Percentiles rank a stretch among this genome's conserved stretches.
These are phyloP conservation scores for Acyrthosiphon pisum DNA, from an alignment of 1,140 invertebrate species.

Conservation along the genomic window DNA sequence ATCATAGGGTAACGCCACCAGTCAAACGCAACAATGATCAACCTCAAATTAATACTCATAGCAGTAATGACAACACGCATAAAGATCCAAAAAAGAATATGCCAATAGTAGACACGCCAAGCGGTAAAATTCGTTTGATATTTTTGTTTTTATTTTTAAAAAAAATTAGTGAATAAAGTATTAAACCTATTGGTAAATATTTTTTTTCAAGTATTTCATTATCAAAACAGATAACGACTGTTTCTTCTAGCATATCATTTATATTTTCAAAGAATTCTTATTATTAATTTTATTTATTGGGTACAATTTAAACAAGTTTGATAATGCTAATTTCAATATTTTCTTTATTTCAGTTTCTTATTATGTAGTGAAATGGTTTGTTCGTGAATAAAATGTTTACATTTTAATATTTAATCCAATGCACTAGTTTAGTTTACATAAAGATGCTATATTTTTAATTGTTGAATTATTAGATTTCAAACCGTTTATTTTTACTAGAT, in stretches of 20 bases:
- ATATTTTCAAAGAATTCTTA: not conserved
- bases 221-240: no score
- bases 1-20: not conserved
- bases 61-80: not conserved
- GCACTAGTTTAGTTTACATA: not conserved
- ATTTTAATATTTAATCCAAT: no score
- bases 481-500: not conserved
- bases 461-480: not conserved
- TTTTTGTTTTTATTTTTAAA: not conserved
- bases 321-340: not conserved
- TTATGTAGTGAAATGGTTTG: not conserved
- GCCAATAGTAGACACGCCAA: not conserved
- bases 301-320: not conserved
- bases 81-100: constrained; percentile 38
- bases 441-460: not conserved
- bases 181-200: no score
- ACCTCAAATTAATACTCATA: constrained; percentile 49
- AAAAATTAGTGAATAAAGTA: no score
- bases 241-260: not conserved
- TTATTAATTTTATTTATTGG: not conserved
- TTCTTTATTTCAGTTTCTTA: not conserved
- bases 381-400: not conserved
- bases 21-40: constrained; percentile 49
- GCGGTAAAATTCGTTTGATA: constrained; percentile 1
- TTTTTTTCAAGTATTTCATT: not conserved